Percentiles rank a stretch among this genome's conserved stretches.
Evolutionary conservation across 1,140 invertebrate species (phyloP).

Genomic region (Batillaria attramentaria): DNA sequence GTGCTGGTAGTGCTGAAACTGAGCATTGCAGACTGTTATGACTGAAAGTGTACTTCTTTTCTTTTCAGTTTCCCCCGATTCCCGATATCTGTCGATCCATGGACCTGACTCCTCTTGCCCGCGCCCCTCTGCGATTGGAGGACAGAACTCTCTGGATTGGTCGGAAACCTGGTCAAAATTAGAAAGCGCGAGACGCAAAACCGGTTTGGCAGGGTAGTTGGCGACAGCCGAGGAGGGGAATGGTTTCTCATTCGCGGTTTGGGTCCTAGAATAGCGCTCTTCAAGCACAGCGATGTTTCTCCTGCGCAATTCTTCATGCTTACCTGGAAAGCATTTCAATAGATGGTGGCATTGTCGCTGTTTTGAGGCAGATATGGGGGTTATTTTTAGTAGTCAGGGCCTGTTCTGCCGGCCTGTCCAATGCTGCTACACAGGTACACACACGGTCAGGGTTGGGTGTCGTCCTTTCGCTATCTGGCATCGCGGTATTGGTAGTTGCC

Average conservation of each 20-base stretch:
- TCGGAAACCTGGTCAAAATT: background rate
- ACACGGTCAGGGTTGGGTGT: constrained; percentile 9
- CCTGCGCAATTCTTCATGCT: background rate
- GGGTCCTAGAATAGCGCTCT: background rate
- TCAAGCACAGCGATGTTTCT: background rate
- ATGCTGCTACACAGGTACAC: background rate
- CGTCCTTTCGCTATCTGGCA: background rate
- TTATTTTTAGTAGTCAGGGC: constrained; percentile 12
- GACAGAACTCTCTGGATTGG: background rate
- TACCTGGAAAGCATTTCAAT: background rate
- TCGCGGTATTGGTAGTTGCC: background rate
- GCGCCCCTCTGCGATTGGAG: background rate
- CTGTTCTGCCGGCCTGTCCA: constrained; percentile 11
- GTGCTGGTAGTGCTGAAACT: background rate
- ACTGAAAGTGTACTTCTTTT: background rate
- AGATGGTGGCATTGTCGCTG: background rate
- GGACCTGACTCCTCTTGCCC: background rate
- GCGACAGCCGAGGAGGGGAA: background rate
- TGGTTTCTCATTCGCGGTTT: background rate
- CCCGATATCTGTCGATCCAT: background rate
- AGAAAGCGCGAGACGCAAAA: background rate
- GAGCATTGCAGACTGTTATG: background rate
- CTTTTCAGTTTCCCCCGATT: background rate
- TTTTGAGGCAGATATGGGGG: background rate
- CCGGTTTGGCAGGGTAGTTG: constrained; percentile 24